Conservation (phyloP, 2,113 vertebrate species). For the Mustelus asterias region DNA sequence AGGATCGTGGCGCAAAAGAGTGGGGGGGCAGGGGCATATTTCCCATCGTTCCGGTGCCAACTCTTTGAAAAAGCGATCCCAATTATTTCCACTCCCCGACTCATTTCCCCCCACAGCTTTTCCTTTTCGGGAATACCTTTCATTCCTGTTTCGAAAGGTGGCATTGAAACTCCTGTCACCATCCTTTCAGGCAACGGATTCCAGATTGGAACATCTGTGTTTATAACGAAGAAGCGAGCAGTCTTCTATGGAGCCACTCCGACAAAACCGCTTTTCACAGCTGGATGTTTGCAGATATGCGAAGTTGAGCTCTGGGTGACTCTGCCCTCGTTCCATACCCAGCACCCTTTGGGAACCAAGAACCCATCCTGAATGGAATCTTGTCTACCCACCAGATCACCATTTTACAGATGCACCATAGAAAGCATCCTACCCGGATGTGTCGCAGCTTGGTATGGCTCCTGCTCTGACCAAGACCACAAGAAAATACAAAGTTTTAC, state of each 20-base stretch:
- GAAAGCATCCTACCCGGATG: too few relatives aligned
- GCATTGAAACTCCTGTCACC: neutral
- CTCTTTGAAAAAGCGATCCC: neutral
- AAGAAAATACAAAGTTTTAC: too few relatives aligned
- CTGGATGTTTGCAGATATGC: neutral
- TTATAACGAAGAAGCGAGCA: neutral
- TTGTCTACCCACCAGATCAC: neutral
- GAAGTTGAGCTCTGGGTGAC: neutral
- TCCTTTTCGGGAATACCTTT: neutral
- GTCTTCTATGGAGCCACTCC: neutral
- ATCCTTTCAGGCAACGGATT: neutral
- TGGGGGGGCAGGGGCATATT: neutral
- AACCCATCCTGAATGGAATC: neutral
- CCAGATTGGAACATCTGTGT: neutral
- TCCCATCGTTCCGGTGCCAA: neutral
- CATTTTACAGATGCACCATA: neutral
- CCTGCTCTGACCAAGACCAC: too few relatives aligned
- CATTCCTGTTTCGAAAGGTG: neutral
- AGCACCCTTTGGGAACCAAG: neutral
- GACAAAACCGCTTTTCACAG: neutral
- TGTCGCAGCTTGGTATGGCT: too few relatives aligned
- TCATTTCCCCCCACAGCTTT: neutral
- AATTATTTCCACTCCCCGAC: neutral
- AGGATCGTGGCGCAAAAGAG: neutral
- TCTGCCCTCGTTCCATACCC: neutral